phyloP scores from a whole-genome alignment of 2,113 vertebrate species.

The Phocoena phocoena region DNA sequence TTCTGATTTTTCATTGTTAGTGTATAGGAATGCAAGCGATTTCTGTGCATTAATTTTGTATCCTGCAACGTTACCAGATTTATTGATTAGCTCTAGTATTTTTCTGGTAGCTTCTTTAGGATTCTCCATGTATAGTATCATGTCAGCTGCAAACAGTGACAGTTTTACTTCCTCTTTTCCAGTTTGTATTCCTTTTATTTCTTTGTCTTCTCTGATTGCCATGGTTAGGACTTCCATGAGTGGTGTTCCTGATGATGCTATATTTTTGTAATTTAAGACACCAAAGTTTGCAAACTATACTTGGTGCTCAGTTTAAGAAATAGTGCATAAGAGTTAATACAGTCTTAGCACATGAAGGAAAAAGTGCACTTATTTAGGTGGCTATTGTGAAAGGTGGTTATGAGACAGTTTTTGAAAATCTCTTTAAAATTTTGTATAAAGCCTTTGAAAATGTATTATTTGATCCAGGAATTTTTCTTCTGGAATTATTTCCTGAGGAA shows the following conservation, averaged over 20 bases:
- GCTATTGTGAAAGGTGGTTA: neutral
- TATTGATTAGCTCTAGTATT: too few species aligned
- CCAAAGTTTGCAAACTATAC: neutral
- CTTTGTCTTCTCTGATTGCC: too few species aligned
- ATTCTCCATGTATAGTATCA: too few species aligned
- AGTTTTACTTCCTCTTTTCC: too few species aligned
- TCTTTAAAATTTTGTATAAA: neutral
- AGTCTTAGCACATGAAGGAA: neutral
- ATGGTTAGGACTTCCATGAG: neutral
- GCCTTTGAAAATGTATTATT: neutral
- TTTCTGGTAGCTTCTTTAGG: too few species aligned
- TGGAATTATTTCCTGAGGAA: neutral
- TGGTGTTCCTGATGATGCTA: neutral
- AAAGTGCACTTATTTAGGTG: neutral
- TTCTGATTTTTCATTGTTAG: too few species aligned
- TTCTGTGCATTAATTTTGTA: too few species aligned
- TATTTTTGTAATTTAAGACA: neutral
- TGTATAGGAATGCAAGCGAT: too few species aligned
- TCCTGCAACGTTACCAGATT: too few species aligned
- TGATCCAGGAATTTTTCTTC: neutral
- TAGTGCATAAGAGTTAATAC: neutral
- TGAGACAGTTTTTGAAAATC: neutral
- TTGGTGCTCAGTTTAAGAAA: neutral
- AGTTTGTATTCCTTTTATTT: too few species aligned
- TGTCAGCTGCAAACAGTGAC: too few species aligned